Evolutionary conservation across 2,888 invertebrate genomes (phyloP).

Genomic region (Caenorhabditis sp.): DNA sequence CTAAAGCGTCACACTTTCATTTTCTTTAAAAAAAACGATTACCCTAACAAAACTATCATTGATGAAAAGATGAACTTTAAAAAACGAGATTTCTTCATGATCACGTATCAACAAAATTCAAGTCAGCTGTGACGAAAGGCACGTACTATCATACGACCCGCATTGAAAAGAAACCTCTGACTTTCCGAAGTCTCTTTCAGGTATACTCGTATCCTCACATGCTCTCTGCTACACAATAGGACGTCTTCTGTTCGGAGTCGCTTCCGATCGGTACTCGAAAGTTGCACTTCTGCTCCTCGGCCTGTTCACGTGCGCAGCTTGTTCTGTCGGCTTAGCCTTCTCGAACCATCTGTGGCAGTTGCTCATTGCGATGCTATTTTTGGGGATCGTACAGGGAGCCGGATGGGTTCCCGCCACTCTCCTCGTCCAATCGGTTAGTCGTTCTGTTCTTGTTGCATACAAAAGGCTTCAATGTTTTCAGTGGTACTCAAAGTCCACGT

Average conservation of each 20-base stretch:
- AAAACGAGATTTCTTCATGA: too few relatives aligned
- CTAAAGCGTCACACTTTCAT: too few relatives aligned
- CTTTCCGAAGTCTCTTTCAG: conserved; percentile 26
- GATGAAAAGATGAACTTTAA: too few relatives aligned
- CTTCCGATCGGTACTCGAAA: conserved; percentile 58
- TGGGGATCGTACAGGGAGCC: conserved; percentile 63
- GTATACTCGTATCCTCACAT: conserved; percentile 63
- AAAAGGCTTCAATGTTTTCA: too few relatives aligned
- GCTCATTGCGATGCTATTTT: conserved; percentile 42
- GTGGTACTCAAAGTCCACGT: conserved; percentile 60
- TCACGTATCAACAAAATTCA: too few relatives aligned
- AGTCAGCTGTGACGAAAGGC: too few relatives aligned
- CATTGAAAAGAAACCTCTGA: too few relatives aligned
- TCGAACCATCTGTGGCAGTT: conserved; percentile 52
- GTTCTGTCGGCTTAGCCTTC: conserved; percentile 43
- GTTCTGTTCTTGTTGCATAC: too few relatives aligned
- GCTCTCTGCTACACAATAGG: conserved; percentile 64
- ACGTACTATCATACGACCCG: too few relatives aligned
- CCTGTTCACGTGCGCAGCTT: conserved; percentile 38
- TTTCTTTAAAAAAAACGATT: too few relatives aligned
- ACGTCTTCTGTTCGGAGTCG: conserved; percentile 62
- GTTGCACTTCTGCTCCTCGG: conserved; percentile 54
- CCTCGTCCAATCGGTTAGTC: conserved; percentile 53
- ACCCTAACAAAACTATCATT: too few relatives aligned
- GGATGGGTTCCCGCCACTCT: conserved; percentile 64